Percentiles rank a stretch among this genome's conserved stretches.
phyloP scores from a whole-genome alignment of 2,888 invertebrate species.

The Microplitis manilae region DNA sequence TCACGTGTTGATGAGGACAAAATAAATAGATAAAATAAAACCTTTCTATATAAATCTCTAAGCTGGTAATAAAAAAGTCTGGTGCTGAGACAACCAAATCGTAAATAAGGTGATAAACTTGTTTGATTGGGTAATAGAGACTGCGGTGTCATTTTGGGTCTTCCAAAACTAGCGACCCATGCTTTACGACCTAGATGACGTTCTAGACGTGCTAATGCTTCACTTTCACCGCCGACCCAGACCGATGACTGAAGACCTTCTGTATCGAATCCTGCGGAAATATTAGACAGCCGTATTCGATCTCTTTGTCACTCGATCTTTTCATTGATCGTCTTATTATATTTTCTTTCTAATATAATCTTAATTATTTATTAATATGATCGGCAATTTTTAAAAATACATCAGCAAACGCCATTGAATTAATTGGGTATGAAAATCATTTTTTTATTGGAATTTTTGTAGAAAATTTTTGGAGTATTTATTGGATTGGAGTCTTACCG shows the following conservation, averaged over 20 bases:
- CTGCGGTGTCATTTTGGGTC: slow-evolving; percentile 91
- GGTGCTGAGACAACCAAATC: slow-evolving; percentile 89
- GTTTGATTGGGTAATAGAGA: slow-evolving; percentile 87
- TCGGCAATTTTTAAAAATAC: too few relatives aligned
- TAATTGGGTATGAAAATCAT: not conserved
- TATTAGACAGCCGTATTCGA: slow-evolving; percentile 12
- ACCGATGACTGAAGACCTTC: slow-evolving; percentile 80
- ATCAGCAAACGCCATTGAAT: too few relatives aligned
- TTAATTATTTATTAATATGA: too few relatives aligned
- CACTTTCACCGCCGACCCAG: slow-evolving; percentile 87
- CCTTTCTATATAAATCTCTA: slow-evolving; percentile 77
- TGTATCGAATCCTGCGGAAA: slow-evolving; percentile 80
- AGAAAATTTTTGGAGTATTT: not conserved
- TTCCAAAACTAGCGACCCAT: slow-evolving; percentile 91
- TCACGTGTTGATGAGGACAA: too few relatives aligned
- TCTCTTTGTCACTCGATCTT: not conserved
- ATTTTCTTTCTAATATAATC: not conserved
- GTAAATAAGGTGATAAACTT: slow-evolving; percentile 87
- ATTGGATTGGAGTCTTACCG: slow-evolving; percentile 71
- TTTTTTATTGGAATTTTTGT: not conserved
- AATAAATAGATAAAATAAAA: slow-evolving; percentile 53
- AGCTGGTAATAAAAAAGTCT: slow-evolving; percentile 88
- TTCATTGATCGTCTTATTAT: not conserved
- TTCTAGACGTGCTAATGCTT: slow-evolving; percentile 82
- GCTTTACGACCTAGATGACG: slow-evolving; percentile 87